phyloP scores from a whole-genome alignment of 2,113 vertebrate genomes.

The Larimichthys polyactis region DNA sequence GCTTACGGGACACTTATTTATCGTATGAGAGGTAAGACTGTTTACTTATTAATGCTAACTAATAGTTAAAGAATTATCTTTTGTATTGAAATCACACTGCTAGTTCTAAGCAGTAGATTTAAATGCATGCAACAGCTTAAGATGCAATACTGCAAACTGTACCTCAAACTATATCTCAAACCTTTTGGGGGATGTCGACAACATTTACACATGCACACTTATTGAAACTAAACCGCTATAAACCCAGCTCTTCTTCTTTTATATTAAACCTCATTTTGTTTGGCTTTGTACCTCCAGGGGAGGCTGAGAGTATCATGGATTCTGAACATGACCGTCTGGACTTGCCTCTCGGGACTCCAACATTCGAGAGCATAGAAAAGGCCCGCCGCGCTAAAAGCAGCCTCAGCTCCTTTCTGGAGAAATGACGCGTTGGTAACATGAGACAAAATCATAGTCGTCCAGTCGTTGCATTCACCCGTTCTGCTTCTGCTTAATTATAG shows the following conservation, averaged over 20 bases:
- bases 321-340: conserved; percentile 81
- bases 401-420: conserved; percentile 81
- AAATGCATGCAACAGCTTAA: neutral
- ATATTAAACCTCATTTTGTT: neutral
- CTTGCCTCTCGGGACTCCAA: conserved; percentile 86
- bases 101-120: neutral
- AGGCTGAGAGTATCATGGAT: conserved; percentile 89
- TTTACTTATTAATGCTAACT: no score
- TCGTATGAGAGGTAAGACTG: conserved; percentile 87
- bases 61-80: no score
- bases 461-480: conserved; percentile 3
- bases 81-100: neutral
- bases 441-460: conserved; percentile 11
- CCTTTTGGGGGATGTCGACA: neutral
- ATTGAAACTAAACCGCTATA: neutral
- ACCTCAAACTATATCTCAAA: neutral
- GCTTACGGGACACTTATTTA: conserved; percentile 89
- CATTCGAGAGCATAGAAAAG: conserved; percentile 90
- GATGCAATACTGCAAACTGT: neutral
- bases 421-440: conserved; percentile 73
- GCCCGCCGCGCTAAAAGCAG: conserved; percentile 84
- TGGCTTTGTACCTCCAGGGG: conserved; percentile 73
- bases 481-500: conserved; percentile 7
- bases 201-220: neutral
- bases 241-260: no score